These are phyloP conservation scores for Zhuqinia jingwanae DNA, from an alignment of 2,888 invertebrate genomes.

Conservation along the genomic window DNA sequence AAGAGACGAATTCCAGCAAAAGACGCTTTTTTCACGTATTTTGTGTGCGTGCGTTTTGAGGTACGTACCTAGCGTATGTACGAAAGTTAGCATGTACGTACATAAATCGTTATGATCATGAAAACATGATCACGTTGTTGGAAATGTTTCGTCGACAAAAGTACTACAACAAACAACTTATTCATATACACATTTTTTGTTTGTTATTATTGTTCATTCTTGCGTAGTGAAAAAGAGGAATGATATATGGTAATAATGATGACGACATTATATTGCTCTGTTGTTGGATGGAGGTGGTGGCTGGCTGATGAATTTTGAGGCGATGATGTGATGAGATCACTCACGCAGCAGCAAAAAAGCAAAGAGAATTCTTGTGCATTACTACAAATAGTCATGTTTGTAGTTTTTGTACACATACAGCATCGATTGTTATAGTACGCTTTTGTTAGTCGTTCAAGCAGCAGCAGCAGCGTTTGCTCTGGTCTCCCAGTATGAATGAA, in stretches of 20 bases:
- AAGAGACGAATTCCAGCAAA: constrained; percentile 36
- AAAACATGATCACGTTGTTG: constrained; percentile 15
- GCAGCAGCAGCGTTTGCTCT: background rate
- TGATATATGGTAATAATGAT: constrained; percentile 54
- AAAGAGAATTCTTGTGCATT: constrained; percentile 51
- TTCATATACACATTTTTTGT: constrained; percentile 40
- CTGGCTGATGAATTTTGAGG: background rate
- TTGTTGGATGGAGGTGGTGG: constrained; percentile 23
- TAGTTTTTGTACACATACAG: background rate
- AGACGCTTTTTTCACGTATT: background rate
- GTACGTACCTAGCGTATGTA: background rate
- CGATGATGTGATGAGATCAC: constrained; percentile 61
- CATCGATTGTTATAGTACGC: constrained; percentile 32
- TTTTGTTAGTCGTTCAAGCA: constrained; percentile 4
- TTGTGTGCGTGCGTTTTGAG: too few relatives aligned
- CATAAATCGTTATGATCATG: background rate
- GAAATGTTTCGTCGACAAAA: constrained; percentile 19
- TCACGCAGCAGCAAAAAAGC: constrained; percentile 5
- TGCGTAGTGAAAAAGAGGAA: constrained; percentile 32
- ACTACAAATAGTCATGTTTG: constrained; percentile 69
- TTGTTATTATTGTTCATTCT: constrained; percentile 49
- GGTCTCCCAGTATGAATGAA: background rate
- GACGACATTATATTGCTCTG: constrained; percentile 52
- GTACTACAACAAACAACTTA: too few relatives aligned
- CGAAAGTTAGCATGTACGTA: background rate